Percentiles rank a stretch among this genome's conserved stretches.
Evolutionary conservation across 2,113 vertebrate genomes (phyloP).

Genomic region (Morone saxatilis): DNA sequence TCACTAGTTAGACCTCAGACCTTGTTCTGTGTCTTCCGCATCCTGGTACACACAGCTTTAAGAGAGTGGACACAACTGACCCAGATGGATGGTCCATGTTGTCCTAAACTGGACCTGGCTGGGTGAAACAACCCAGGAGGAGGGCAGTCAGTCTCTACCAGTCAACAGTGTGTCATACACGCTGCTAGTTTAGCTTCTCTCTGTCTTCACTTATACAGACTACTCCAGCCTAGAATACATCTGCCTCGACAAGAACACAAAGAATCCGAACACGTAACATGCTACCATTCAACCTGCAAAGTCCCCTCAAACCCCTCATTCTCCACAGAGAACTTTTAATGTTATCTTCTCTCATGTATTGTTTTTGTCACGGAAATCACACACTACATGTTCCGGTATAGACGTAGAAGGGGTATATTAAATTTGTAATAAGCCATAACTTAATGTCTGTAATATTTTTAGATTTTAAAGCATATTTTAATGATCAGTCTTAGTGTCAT

Average conservation of each 20-base stretch:
- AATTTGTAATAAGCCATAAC: slow-evolving; percentile 44
- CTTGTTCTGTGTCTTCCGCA: not conserved
- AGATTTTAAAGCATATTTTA: slow-evolving; percentile 44
- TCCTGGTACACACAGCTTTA: slow-evolving; percentile 38
- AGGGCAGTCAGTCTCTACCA: not conserved
- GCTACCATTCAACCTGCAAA: not conserved
- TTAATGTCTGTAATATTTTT: slow-evolving; percentile 40
- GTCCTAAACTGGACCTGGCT: slow-evolving; percentile 19
- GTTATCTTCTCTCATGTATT: slow-evolving; percentile 20
- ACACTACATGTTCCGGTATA: slow-evolving; percentile 12
- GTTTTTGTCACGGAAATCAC: slow-evolving; percentile 26
- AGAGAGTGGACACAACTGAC: not conserved
- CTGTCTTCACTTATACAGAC: slow-evolving; percentile 9
- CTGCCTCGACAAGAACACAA: slow-evolving; percentile 20
- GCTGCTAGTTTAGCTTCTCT: slow-evolving; percentile 23
- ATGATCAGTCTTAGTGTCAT: slow-evolving; percentile 24
- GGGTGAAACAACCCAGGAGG: not conserved
- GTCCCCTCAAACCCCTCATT: slow-evolving; percentile 30
- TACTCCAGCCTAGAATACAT: slow-evolving; percentile 2
- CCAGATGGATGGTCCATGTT: not conserved
- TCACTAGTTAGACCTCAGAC: slow-evolving; percentile 41
- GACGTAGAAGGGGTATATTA: slow-evolving; percentile 19
- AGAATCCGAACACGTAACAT: not conserved
- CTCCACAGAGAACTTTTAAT: slow-evolving; percentile 14
- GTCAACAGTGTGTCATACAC: slow-evolving; percentile 4